Percentiles rank a stretch among this genome's conserved stretches.
These are phyloP conservation scores for Lasioglossum vierecki DNA, from an alignment of 2,888 invertebrate species.

Conservation along the genomic window DNA sequence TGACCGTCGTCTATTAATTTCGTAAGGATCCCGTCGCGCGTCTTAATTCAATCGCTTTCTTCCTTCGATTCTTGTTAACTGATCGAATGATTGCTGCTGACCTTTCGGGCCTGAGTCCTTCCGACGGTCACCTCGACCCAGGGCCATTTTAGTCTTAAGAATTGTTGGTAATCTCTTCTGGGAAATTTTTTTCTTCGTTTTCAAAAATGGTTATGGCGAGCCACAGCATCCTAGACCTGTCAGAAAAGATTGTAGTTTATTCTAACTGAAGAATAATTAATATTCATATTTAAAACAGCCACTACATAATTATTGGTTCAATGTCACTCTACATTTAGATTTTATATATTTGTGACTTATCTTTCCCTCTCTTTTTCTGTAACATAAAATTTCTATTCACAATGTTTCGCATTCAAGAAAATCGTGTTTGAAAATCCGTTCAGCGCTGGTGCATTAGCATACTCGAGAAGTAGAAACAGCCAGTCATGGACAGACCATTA, in stretches of 20 bases:
- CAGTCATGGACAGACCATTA: slow-evolving; percentile 4
- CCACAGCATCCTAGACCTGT: background rate
- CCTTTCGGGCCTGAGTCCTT: background rate
- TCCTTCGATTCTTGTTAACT: background rate
- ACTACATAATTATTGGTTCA: background rate
- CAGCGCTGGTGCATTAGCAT: background rate
- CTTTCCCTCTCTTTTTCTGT: no score
- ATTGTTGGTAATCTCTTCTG: background rate
- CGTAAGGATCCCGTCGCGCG: slow-evolving; percentile 26
- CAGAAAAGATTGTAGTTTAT: background rate
- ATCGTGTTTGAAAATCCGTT: background rate
- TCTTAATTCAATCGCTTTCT: slow-evolving; percentile 19
- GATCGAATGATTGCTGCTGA: background rate
- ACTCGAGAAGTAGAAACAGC: slow-evolving; percentile 1
- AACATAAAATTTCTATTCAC: background rate
- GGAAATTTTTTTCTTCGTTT: background rate
- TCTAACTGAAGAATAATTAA: background rate
- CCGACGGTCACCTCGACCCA: background rate
- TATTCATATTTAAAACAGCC: background rate
- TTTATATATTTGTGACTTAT: background rate
- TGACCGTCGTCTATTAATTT: slow-evolving; percentile 37
- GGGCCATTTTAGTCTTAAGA: background rate
- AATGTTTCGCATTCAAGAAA: background rate
- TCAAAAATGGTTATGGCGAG: background rate
- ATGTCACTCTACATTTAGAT: background rate